phyloP scores from a whole-genome alignment of 2,888 invertebrate genomes.

The Colostygia pectinataria region DNA sequence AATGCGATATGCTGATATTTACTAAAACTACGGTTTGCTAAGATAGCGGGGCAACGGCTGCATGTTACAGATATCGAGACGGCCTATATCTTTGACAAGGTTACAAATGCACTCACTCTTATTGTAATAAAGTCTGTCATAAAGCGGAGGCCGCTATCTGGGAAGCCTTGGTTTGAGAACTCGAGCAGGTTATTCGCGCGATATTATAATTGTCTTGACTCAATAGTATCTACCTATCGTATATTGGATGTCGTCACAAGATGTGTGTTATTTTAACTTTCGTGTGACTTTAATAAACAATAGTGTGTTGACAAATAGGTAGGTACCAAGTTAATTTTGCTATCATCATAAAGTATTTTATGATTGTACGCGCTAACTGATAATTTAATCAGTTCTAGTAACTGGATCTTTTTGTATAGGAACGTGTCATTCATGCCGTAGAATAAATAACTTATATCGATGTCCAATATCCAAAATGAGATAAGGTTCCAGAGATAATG shows the following conservation, averaged over 20 bases:
- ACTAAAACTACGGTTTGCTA: neutral
- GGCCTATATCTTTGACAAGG: too few relatives aligned
- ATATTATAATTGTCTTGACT: slow-evolving; percentile 9
- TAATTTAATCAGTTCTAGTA: slow-evolving; percentile 3
- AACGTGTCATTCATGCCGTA: slow-evolving; percentile 15
- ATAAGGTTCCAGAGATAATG: slow-evolving; percentile 14
- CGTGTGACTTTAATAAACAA: slow-evolving; percentile 29
- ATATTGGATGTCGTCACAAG: slow-evolving; percentile 22
- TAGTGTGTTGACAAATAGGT: slow-evolving; percentile 17
- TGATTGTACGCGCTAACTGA: neutral
- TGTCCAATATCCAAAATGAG: slow-evolving; percentile 9
- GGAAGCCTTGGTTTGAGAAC: neutral
- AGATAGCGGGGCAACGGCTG: neutral
- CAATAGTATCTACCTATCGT: slow-evolving; percentile 9
- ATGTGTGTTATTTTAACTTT: slow-evolving; percentile 15
- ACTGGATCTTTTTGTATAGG: neutral
- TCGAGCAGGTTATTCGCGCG: neutral
- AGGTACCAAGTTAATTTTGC: slow-evolving; percentile 7
- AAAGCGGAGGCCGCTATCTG: neutral
- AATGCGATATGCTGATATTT: slow-evolving; percentile 6
- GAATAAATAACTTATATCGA: slow-evolving; percentile 10
- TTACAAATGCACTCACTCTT: too few relatives aligned
- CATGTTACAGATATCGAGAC: too few relatives aligned
- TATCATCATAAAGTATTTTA: neutral
- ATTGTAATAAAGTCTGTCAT: neutral